Conservation (phyloP, 1,140 invertebrate genomes). For the Neuroterus valhalla region DNA sequence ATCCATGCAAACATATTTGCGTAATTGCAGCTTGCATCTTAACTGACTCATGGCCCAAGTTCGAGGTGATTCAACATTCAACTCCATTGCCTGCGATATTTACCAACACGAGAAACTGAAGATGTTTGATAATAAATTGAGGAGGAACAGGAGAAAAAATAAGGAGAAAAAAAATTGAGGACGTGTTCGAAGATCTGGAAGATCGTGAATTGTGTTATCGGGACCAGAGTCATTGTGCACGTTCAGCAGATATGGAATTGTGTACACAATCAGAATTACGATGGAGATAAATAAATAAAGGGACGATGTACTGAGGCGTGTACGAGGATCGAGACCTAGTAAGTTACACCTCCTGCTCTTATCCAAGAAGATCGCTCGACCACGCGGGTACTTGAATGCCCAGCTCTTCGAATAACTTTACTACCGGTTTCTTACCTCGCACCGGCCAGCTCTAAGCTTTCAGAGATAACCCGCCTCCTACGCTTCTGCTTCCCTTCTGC, state of each 20-base stretch:
- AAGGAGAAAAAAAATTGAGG: neutral
- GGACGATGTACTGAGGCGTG: slow-evolving; percentile 36
- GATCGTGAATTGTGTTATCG: slow-evolving; percentile 23
- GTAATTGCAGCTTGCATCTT: neutral
- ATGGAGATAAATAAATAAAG: slow-evolving; percentile 29
- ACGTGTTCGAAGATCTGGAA: neutral
- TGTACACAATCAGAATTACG: slow-evolving; percentile 31
- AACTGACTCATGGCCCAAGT: too few species aligned
- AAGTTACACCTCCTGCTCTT: slow-evolving; percentile 73
- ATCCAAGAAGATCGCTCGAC: slow-evolving; percentile 67
- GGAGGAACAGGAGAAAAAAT: too few species aligned
- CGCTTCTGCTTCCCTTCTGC: slow-evolving; percentile 40
- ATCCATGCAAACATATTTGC: neutral
- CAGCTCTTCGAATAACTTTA: slow-evolving; percentile 70
- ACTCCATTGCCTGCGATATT: too few species aligned
- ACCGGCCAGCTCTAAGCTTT: slow-evolving; percentile 63
- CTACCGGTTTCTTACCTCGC: slow-evolving; percentile 68
- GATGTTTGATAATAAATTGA: too few species aligned
- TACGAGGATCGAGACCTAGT: slow-evolving; percentile 60
- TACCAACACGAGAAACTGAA: too few species aligned
- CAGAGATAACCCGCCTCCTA: slow-evolving; percentile 61
- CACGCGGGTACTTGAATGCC: slow-evolving; percentile 63
- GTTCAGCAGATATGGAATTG: slow-evolving; percentile 24
- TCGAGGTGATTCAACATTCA: too few species aligned
- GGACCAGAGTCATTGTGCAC: slow-evolving; percentile 2